These are phyloP conservation scores for Brachymystax lenok DNA, from an alignment of 2,797 vertebrate species.

Conservation along the genomic window DNA sequence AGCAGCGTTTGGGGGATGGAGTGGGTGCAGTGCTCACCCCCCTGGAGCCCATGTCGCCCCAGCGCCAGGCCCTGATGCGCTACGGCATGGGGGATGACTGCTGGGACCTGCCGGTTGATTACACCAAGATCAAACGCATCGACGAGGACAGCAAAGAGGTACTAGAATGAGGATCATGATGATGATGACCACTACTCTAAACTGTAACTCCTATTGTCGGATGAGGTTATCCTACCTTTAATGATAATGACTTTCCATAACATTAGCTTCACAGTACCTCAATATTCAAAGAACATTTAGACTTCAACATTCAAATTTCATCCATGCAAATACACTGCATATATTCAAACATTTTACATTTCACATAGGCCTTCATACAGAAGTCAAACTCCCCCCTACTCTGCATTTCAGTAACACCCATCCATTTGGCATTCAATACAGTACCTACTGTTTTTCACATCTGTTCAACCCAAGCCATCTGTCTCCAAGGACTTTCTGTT, in stretches of 20 bases:
- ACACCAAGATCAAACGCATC: conserved; percentile 97
- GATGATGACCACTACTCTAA: neutral
- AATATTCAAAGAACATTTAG: neutral
- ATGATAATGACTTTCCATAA: neutral
- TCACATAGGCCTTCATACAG: neutral
- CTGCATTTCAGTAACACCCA: neutral
- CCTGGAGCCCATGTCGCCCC: conserved; percentile 95
- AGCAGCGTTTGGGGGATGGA: conserved; percentile 81
- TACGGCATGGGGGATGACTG: conserved; percentile 90
- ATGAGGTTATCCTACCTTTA: neutral
- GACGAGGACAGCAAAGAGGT: conserved; percentile 96
- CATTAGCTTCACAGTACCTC: neutral
- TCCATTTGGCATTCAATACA: neutral
- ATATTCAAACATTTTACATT: neutral
- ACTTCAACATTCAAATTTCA: neutral
- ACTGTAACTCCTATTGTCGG: neutral
- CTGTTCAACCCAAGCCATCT: neutral
- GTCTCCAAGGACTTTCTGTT: neutral
- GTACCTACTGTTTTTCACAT: neutral
- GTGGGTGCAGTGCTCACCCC: conserved; percentile 88
- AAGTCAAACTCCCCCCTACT: neutral
- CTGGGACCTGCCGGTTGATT: conserved; percentile 97
- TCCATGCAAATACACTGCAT: neutral
- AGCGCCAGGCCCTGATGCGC: conserved; percentile 89
- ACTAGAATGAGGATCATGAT: conserved; percentile 19